phyloP scores from a whole-genome alignment of 2,113 vertebrate genomes.

The Corythoichthys haematopterus region DNA sequence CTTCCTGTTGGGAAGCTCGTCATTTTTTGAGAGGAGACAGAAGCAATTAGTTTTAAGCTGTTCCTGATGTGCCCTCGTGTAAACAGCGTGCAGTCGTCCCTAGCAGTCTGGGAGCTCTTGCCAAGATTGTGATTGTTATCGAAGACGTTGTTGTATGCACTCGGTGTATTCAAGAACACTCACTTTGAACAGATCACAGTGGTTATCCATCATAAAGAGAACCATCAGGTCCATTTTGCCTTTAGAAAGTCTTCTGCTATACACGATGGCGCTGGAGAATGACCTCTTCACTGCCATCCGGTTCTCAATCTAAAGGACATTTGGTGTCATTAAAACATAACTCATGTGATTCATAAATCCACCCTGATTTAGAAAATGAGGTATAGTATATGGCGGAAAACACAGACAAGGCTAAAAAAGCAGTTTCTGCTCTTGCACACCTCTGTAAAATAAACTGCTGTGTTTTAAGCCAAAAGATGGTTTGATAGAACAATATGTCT shows the following conservation, averaged over 20 bases:
- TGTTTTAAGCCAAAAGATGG: too few relatives aligned
- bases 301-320: constrained; percentile 82
- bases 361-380: neutral
- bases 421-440: too few relatives aligned
- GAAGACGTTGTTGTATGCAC: neutral
- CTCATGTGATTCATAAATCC: neutral
- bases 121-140: constrained; percentile 2
- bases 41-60: constrained; percentile 4
- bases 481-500: too few relatives aligned
- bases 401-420: too few relatives aligned
- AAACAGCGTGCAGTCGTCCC: neutral
- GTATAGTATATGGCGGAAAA: too few relatives aligned
- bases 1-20: constrained; percentile 9
- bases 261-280: constrained; percentile 87
- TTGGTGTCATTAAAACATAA: constrained; percentile 5
- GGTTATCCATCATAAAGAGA: constrained; percentile 91
- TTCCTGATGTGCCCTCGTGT: constrained; percentile 4
- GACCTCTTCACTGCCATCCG: constrained; percentile 94
- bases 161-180: constrained; percentile 21
- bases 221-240: constrained; percentile 94
- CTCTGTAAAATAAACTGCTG: too few relatives aligned
- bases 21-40: neutral
- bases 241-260: constrained; percentile 84
- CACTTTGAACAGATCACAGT: constrained; percentile 93
- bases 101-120: neutral